A percentile compares a stretch with the other conserved stretches of the same genome.
These are phyloP conservation scores for Oasisia sp. DNA, from an alignment of 2,888 invertebrate genomes.

Conservation along the genomic window DNA sequence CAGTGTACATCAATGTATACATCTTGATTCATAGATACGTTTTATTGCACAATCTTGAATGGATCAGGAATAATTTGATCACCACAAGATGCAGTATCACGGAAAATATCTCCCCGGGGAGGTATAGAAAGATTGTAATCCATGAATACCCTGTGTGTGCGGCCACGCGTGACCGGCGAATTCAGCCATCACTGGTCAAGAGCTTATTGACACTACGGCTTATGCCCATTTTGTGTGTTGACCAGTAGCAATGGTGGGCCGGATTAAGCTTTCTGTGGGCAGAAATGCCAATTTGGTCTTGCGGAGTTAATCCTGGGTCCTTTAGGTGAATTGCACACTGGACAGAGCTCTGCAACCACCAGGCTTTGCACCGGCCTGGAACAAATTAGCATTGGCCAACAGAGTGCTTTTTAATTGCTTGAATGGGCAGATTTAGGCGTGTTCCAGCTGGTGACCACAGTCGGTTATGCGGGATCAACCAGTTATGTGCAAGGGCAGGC, in stretches of 20 bases:
- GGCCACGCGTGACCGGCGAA: not conserved
- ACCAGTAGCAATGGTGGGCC: not conserved
- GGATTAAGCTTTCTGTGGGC: not conserved
- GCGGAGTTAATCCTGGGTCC: not conserved
- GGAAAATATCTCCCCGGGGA: not conserved
- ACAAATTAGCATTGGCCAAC: not conserved
- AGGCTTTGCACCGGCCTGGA: not conserved
- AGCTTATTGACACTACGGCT: constrained; percentile 6
- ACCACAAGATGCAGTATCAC: not conserved
- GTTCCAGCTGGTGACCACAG: not conserved
- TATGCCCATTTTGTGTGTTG: not conserved
- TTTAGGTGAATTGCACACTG: not conserved
- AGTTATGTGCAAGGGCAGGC: not conserved
- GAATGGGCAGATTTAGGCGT: not conserved
- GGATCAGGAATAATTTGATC: not conserved
- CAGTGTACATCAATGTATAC: not conserved
- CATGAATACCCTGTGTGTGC: not conserved
- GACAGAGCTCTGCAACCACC: not conserved
- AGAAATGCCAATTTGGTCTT: constrained; percentile 13
- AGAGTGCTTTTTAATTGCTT: constrained; percentile 12
- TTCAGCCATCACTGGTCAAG: not conserved
- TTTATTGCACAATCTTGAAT: not conserved
- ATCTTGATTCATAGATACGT: not conserved
- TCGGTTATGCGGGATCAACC: not conserved
- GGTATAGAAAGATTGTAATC: not conserved